These are phyloP conservation scores for Cyprinodon diabolis DNA, from an alignment of 2,797 vertebrate species.

Conservation along the genomic window DNA sequence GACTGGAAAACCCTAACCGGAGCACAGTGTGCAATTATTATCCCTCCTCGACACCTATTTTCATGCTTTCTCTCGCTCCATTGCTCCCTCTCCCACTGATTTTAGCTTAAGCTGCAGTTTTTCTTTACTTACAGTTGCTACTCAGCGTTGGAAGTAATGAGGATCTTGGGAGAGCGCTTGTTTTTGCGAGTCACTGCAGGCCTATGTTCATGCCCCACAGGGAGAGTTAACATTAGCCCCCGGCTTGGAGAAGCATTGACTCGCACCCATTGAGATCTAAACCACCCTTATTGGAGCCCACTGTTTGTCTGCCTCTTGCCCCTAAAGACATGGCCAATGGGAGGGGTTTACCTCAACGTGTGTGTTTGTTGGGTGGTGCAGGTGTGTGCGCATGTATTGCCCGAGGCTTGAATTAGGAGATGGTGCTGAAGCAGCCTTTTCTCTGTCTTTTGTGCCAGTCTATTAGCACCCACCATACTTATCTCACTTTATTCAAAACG, in stretches of 20 bases:
- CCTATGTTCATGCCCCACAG: conserved; percentile 71
- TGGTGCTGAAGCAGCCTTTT: conserved; percentile 77
- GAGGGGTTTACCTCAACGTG: conserved; percentile 69
- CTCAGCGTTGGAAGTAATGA: conserved; percentile 81
- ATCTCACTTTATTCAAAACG: conserved; percentile 64
- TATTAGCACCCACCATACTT: conserved; percentile 64
- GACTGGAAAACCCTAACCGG: conserved; percentile 68
- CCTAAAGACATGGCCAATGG: conserved; percentile 71
- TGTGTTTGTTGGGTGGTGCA: conserved; percentile 43
- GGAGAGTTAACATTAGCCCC: conserved; percentile 82
- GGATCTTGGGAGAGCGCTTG: conserved; percentile 80
- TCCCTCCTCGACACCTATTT: conserved; percentile 69
- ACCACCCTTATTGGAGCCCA: conserved; percentile 77
- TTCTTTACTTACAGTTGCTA: conserved; percentile 77
- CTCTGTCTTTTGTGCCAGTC: conserved; percentile 59
- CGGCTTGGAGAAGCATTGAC: conserved; percentile 80
- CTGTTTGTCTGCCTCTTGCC: conserved; percentile 75
- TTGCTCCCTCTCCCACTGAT: conserved; percentile 60
- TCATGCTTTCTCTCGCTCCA: conserved; percentile 63
- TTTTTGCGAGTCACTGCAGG: conserved; percentile 73
- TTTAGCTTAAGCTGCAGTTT: conserved; percentile 81
- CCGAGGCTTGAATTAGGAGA: conserved; percentile 71
- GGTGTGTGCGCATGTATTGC: conserved; percentile 64
- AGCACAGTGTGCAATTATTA: conserved; percentile 70
- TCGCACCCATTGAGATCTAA: conserved; percentile 79